Percentiles rank a stretch among this genome's conserved stretches.
These are phyloP conservation scores for Protonemura montana DNA, from an alignment of 2,888 invertebrate genomes.

Conservation along the genomic window DNA sequence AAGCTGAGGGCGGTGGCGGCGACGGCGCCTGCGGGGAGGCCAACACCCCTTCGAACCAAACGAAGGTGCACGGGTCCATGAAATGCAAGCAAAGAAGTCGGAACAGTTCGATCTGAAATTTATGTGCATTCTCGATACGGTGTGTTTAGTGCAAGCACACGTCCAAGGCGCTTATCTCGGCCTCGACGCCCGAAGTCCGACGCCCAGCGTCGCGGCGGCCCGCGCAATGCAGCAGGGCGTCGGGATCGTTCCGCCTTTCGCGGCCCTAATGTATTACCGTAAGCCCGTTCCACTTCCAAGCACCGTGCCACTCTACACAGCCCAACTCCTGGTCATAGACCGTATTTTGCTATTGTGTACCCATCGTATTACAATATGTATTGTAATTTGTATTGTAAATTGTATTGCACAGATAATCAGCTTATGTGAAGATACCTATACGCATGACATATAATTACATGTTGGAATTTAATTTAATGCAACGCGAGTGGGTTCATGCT, in stretches of 20 bases:
- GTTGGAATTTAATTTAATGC: neutral
- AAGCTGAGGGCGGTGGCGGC: neutral
- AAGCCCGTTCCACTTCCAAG: neutral
- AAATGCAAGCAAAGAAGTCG: constrained; percentile 7
- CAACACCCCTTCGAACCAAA: too few relatives aligned
- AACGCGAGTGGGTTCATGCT: neutral
- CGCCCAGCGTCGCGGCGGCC: neutral
- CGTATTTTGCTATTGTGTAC: neutral
- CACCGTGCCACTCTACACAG: neutral
- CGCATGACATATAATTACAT: neutral
- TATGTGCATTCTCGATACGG: neutral
- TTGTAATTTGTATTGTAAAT: too few relatives aligned
- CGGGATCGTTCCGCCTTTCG: neutral
- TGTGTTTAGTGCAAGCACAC: neutral
- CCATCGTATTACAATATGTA: neutral
- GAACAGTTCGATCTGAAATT: neutral
- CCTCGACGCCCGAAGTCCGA: too few relatives aligned
- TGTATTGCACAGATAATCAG: neutral
- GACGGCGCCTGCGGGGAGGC: neutral
- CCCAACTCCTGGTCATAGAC: neutral
- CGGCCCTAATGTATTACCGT: neutral
- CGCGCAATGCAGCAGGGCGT: neutral
- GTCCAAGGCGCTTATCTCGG: neutral
- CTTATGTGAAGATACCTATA: neutral
- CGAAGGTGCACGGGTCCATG: neutral